Percentiles rank a stretch among this genome's conserved stretches.
phyloP scores from a whole-genome alignment of 2,888 invertebrate genomes.

The Neria commutata region DNA sequence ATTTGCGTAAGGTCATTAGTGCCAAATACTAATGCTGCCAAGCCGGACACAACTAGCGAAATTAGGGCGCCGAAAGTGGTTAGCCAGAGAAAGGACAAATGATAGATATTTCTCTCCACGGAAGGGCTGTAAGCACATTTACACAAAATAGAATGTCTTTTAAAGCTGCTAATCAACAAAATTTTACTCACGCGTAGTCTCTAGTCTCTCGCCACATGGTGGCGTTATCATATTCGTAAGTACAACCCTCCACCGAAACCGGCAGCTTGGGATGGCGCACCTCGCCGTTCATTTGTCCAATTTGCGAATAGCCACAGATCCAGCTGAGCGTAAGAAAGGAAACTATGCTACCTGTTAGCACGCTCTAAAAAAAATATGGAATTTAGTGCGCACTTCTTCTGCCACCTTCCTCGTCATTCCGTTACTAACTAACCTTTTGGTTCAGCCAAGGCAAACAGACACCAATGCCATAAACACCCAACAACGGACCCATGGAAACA shows the following conservation, averaged over 20 bases:
- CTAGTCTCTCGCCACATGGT: slow-evolving; percentile 40
- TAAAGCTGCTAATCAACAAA: background rate
- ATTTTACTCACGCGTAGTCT: slow-evolving; percentile 43
- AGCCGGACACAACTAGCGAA: slow-evolving; percentile 66
- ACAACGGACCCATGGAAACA: slow-evolving; percentile 71
- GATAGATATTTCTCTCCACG: slow-evolving; percentile 60
- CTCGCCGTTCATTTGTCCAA: slow-evolving; percentile 70
- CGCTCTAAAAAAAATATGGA: slow-evolving; percentile 65
- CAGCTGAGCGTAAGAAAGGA: slow-evolving; percentile 71
- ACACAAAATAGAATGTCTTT: too few species aligned
- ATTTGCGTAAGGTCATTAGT: slow-evolving; percentile 65
- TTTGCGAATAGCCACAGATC: slow-evolving; percentile 73
- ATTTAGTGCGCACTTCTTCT: background rate
- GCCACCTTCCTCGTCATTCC: background rate
- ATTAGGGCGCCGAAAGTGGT: slow-evolving; percentile 70
- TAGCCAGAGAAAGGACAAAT: slow-evolving; percentile 77
- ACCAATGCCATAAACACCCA: slow-evolving; percentile 75
- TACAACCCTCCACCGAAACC: slow-evolving; percentile 63
- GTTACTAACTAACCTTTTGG: slow-evolving; percentile 62
- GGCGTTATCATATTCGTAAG: slow-evolving; percentile 49
- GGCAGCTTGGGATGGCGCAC: slow-evolving; percentile 67
- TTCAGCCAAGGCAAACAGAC: slow-evolving; percentile 71
- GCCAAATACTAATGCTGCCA: slow-evolving; percentile 66
- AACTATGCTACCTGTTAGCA: slow-evolving; percentile 70
- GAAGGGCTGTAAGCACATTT: slow-evolving; percentile 38